Evolutionary conservation across 2,113 vertebrate species (phyloP).

Genomic region (Tauraco erythrolophus): DNA sequence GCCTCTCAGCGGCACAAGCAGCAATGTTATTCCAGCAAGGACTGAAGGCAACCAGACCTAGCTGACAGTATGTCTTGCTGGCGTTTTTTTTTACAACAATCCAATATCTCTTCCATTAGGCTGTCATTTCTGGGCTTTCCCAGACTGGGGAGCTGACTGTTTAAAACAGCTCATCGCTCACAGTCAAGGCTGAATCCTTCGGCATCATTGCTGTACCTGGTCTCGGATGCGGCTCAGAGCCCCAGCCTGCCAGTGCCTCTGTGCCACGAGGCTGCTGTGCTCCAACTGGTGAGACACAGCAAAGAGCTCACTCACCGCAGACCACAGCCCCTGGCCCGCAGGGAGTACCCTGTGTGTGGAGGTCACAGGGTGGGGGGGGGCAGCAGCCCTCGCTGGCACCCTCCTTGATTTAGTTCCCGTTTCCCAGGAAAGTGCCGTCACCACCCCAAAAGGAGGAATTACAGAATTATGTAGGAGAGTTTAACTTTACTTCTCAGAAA

Average conservation of each 20-base stretch:
- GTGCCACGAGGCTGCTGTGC: background rate
- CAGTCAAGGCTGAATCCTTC: background rate
- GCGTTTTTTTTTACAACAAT: background rate
- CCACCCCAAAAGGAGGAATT: background rate
- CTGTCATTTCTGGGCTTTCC: background rate
- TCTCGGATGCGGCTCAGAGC: background rate
- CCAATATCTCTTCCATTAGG: background rate
- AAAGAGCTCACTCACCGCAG: background rate
- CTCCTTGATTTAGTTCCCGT: background rate
- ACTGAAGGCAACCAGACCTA: background rate
- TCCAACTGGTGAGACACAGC: accelerated
- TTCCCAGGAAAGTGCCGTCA: background rate
- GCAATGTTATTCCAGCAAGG: background rate
- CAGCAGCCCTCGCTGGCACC: background rate
- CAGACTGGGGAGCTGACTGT: background rate
- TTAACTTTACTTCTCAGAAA: background rate
- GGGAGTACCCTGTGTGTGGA: accelerated
- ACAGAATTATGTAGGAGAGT: background rate
- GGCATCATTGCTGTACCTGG: background rate
- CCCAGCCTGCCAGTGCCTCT: background rate
- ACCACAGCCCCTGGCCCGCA: accelerated
- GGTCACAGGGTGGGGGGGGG: background rate
- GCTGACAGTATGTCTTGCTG: background rate
- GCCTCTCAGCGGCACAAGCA: accelerated
- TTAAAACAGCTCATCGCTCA: background rate